Base-by-base conservation (phyloP, 1,140 invertebrate species). In the Drosophila sturtevanti region DNA sequence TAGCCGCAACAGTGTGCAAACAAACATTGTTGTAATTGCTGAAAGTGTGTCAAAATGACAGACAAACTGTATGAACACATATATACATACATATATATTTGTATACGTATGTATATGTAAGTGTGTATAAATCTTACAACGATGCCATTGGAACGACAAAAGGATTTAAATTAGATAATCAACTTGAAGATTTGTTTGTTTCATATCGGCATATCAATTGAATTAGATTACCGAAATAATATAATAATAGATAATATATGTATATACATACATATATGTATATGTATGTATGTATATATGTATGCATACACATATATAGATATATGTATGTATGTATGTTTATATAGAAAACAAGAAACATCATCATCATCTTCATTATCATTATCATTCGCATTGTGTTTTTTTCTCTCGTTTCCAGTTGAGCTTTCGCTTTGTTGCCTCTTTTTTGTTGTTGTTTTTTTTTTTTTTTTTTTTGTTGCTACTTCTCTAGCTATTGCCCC, bases 1-100 rank as follows among this genome's bases (percentile, higher is more conserved):
- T 51, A 63, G 65, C 78, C 80, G 66, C 80, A 73, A 64, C 62
- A 63, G 77, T 79, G 72, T 81, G 78, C 71, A 77, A 81, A 82
- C 72, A 79, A 82, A 82, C 84, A 89, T 89, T 82, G 77, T 82
- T 87, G 75, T 77, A 87, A 79, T 89, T 86, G 67, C 79, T 72
- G 76, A 73, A 89, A 89, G 61, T 87, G 82, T 87, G 82, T 84
- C 79, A 79, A 79, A 84, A 79, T 79, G 74, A 77, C 73, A 70
- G 60, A 27, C 66, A 64, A 61, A 63, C 64, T 54, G 41, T 21
- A 21, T 18, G 16, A 48, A 48, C 18, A 48, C 35, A 35, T 16
- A 38, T 58, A 22, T 51, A 11, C 14, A 16, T 16, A 12, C 16
- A 51, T 4, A 16, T 58, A 18, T 18, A 31, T 58, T 34, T 51